These are phyloP conservation scores for Mycetomoellerius zeteki DNA, from an alignment of 1,140 invertebrate species.

Conservation along the genomic window DNA sequence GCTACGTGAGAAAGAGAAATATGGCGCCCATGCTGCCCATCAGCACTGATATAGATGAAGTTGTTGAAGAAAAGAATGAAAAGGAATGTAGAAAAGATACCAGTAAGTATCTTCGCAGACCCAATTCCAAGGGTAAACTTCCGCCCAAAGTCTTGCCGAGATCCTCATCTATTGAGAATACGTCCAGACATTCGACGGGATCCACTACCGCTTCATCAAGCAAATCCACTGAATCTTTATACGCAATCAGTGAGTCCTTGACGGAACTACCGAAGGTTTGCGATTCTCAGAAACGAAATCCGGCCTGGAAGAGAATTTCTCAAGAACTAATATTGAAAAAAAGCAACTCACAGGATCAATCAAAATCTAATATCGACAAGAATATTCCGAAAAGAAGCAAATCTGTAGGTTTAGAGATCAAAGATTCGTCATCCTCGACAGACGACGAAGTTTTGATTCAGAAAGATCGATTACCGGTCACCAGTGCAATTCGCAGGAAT, in stretches of 20 bases:
- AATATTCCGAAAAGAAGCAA: conserved; percentile 37
- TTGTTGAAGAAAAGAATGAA: not conserved
- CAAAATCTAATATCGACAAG: not conserved
- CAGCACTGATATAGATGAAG: conserved; percentile 39
- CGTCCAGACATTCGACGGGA: conserved; percentile 80
- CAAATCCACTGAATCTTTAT: conserved; percentile 82
- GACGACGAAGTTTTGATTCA: conserved; percentile 68
- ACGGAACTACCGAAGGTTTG: conserved; percentile 56
- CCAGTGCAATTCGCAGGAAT: conserved; percentile 74
- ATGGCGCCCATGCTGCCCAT: conserved; percentile 84
- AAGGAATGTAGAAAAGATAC: not conserved
- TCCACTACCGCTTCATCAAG: conserved; percentile 82
- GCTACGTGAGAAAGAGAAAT: conserved; percentile 75
- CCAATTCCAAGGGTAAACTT: conserved; percentile 78
- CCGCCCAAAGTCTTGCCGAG: conserved; percentile 79
- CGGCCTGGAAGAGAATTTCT: not conserved
- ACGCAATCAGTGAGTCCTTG: conserved; percentile 80
- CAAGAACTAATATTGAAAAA: not conserved
- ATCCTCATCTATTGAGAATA: conserved; percentile 82
- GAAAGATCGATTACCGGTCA: conserved; percentile 61
- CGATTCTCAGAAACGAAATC: conserved; percentile 14
- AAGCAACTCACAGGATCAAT: not conserved
- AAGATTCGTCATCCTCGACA: conserved; percentile 69
- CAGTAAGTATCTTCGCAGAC: conserved; percentile 24
- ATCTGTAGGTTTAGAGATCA: conserved; percentile 47